A percentile compares a stretch with the other conserved stretches of the same genome.
Conservation (phyloP, 2,888 invertebrate species). For the Cremastinae sp. region DNA sequence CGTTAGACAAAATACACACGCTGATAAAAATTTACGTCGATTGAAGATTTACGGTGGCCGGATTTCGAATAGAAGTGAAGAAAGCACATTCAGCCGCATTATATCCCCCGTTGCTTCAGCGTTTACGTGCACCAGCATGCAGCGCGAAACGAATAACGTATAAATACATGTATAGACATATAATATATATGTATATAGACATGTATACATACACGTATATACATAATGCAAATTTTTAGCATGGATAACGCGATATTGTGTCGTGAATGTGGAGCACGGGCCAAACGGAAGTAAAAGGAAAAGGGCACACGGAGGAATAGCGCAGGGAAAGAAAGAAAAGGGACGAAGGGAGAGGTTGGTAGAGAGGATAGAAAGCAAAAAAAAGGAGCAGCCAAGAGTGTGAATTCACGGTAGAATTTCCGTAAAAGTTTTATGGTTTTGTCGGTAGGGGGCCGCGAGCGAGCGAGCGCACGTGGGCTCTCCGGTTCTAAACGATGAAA, state of each 20-base stretch:
- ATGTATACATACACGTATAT: neutral
- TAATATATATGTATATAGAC: neutral
- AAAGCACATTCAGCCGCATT: neutral
- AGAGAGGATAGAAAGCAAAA: neutral
- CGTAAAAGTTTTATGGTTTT: constrained; percentile 59
- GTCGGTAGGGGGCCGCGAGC: constrained; percentile 43
- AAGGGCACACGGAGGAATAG: neutral
- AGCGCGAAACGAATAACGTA: neutral
- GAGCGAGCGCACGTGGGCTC: constrained; percentile 3
- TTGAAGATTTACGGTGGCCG: constrained; percentile 72
- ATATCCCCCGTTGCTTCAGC: too few species aligned
- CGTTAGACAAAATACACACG: neutral
- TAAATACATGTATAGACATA: neutral
- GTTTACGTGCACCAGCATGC: neutral
- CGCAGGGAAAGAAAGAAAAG: constrained; percentile 1
- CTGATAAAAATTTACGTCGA: constrained; percentile 75
- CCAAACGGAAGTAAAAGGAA: constrained; percentile 3
- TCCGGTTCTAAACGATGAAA: constrained; percentile 47
- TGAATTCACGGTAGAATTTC: constrained; percentile 56
- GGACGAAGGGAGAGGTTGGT: neutral
- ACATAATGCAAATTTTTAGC: constrained; percentile 16
- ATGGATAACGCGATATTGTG: constrained; percentile 32
- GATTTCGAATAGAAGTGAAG: constrained; percentile 44
- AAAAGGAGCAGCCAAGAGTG: constrained; percentile 17
- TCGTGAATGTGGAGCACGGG: constrained; percentile 15